Evolutionary conservation across 53 echinoderm and acorn worm genomes (phyloP).

Genomic region (Antedon mediterranea): DNA sequence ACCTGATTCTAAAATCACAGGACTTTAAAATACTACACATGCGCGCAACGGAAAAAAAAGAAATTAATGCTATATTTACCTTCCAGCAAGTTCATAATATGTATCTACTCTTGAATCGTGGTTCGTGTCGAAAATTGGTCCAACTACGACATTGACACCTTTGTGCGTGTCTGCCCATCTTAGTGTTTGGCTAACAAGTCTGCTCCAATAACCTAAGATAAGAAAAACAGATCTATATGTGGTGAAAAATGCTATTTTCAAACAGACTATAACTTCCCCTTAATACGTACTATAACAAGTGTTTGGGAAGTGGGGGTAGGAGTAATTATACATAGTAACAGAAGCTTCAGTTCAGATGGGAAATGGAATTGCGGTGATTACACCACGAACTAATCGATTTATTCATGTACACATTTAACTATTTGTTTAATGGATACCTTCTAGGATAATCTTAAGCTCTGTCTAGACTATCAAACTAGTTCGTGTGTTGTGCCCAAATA

Average conservation of each 20-base stretch:
- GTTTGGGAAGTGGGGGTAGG: too few relatives aligned
- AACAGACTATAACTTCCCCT: neutral
- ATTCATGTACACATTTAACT: too few relatives aligned
- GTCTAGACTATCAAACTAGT: too few relatives aligned
- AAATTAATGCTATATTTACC: slow-evolving; percentile 10
- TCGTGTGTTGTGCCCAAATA: too few relatives aligned
- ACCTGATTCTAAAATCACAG: neutral
- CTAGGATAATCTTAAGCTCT: too few relatives aligned
- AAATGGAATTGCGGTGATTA: too few relatives aligned
- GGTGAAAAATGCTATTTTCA: neutral
- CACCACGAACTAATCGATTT: too few relatives aligned
- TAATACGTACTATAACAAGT: too few relatives aligned
- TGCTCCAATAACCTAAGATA: slow-evolving; percentile 18
- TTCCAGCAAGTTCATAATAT: slow-evolving; percentile 9
- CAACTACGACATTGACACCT: slow-evolving; percentile 36
- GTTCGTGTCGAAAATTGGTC: slow-evolving; percentile 51
- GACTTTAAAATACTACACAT: neutral
- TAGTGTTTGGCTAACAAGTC: neutral
- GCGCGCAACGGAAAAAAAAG: neutral
- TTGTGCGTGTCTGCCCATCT: slow-evolving; percentile 9
- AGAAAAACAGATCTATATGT: neutral
- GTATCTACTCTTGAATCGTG: slow-evolving; percentile 28
- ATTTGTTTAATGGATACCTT: too few relatives aligned
- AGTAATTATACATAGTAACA: too few relatives aligned
- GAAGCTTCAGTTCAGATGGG: too few relatives aligned